Evolutionary conservation across 2,888 invertebrate genomes (phyloP).

Genomic region (Drosophila acutilabella): DNA sequence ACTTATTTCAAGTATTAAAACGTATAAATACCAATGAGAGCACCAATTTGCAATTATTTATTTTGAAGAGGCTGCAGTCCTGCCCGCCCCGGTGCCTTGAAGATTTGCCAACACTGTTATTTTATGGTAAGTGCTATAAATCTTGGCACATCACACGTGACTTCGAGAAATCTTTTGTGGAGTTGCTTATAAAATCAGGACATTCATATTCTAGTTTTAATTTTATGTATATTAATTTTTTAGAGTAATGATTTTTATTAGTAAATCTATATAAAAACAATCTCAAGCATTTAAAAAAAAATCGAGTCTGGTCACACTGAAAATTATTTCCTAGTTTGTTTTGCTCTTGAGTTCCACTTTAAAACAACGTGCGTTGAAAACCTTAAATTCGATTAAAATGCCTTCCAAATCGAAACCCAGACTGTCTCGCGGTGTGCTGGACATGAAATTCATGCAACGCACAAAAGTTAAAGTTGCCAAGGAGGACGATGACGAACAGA

Average conservation of each 20-base stretch:
- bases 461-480: slow-evolving; percentile 89
- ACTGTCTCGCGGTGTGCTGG: slow-evolving; percentile 91
- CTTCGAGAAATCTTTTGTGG: background rate
- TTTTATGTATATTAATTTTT: background rate
- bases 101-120: slow-evolving; percentile 36
- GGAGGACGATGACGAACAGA: slow-evolving; percentile 88
- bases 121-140: background rate
- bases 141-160: background rate
- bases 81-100: slow-evolving; percentile 21
- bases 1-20: background rate
- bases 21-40: background rate
- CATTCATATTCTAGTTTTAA: too few species aligned
- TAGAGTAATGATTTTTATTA: background rate
- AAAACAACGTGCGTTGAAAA: slow-evolving; percentile 56
- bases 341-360: slow-evolving; percentile 49
- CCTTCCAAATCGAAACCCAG: slow-evolving; percentile 83
- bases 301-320: slow-evolving; percentile 15
- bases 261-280: too few species aligned
- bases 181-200: background rate
- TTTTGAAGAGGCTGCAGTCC: slow-evolving; percentile 27
- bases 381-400: slow-evolving; percentile 56
- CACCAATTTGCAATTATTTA: background rate
- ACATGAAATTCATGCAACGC: slow-evolving; percentile 93
- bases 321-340: slow-evolving; percentile 46
- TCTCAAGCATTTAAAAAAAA: background rate